A percentile compares a stretch with the other conserved stretches of the same genome.
Conservation (phyloP, 53 echinoderm and acorn worm species). For the Holothuria leucospilota region DNA sequence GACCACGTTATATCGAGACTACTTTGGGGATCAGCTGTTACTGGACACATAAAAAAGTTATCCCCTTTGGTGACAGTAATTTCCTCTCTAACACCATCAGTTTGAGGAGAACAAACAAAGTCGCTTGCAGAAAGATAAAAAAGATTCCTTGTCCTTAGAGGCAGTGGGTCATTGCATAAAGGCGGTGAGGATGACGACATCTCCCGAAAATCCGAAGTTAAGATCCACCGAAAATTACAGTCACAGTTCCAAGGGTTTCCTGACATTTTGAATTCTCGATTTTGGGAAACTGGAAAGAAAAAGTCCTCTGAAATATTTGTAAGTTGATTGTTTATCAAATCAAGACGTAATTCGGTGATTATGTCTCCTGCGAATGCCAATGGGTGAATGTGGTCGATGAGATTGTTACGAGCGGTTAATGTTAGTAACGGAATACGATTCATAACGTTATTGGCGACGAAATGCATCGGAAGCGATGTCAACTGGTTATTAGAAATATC, state of each 20-base stretch:
- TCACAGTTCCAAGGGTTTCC: constrained; percentile 45
- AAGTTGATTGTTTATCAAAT: constrained; percentile 1
- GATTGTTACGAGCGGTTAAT: constrained; percentile 5
- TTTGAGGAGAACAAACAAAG: neutral
- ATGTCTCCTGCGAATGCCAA: constrained; percentile 2
- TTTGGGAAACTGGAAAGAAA: constrained; percentile 4
- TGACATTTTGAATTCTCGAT: constrained; percentile 14
- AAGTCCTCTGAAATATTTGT: constrained; percentile 4
- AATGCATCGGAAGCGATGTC: neutral
- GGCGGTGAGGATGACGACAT: neutral
- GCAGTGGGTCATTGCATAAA: neutral
- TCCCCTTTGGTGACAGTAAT: neutral
- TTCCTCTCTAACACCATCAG: neutral
- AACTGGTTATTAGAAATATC: constrained; percentile 34
- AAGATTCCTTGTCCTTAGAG: neutral
- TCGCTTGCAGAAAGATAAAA: constrained; percentile 12
- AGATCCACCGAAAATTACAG: constrained; percentile 30
- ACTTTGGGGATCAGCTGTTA: constrained; percentile 38
- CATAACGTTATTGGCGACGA: neutral
- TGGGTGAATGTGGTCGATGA: neutral
- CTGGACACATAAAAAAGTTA: constrained; percentile 20
- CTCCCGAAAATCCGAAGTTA: neutral
- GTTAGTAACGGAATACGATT: neutral
- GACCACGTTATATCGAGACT: constrained; percentile 10
- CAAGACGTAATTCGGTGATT: constrained; percentile 3